phyloP scores from a whole-genome alignment of 2,113 vertebrate genomes.

The Sciurus niger region DNA sequence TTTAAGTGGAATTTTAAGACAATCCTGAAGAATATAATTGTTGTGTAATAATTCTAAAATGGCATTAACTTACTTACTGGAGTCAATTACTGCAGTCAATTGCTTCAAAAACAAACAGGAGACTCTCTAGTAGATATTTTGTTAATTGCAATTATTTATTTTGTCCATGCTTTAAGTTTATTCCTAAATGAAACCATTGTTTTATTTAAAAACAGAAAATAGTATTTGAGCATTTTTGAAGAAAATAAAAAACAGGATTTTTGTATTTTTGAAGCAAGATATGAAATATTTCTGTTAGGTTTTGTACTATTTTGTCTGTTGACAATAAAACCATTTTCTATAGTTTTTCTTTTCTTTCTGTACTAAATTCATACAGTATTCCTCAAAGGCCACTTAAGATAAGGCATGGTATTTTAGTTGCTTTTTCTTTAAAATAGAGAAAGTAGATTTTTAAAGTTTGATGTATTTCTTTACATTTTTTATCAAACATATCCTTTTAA shows the following conservation, averaged over 20 bases:
- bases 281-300: neutral
- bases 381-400: neutral
- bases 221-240: neutral
- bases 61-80: too few species aligned
- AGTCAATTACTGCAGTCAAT: too few species aligned
- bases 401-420: neutral
- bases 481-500: neutral
- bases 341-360: neutral
- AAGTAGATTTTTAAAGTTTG: neutral
- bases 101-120: neutral
- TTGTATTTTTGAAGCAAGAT: too few species aligned
- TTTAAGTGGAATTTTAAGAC: conserved; percentile 1
- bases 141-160: conserved; percentile 7
- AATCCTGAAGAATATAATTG: neutral
- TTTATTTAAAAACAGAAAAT: conserved; percentile 23
- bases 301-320: neutral
- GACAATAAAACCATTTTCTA: neutral
- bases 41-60: conserved; percentile 9
- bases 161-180: neutral
- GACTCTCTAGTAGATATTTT: neutral
- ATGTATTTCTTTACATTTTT: neutral
- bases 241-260: too few species aligned
- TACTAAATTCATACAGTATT: neutral
- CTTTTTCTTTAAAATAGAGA: neutral
- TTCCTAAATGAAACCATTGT: neutral